These are phyloP conservation scores for Trachythela sp. DNA, from an alignment of 64 coral and sea anemone species.

Conservation along the genomic window DNA sequence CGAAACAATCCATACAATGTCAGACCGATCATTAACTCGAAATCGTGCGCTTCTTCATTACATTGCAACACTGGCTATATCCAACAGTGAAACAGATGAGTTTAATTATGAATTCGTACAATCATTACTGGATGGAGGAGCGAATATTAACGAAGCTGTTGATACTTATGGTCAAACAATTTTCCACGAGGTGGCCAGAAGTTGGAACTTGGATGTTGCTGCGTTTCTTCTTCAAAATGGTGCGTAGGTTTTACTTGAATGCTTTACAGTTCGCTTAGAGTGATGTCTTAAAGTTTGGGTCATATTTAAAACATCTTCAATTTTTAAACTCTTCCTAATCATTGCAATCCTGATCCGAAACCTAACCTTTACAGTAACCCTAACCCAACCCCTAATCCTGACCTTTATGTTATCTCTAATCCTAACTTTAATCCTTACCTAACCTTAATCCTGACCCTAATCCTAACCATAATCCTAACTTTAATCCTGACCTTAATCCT, in stretches of 20 bases:
- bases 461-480: no score
- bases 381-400: no score
- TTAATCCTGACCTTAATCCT: no score
- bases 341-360: no score
- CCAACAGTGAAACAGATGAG: not conserved
- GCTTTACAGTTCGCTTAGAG: no score
- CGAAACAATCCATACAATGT: not conserved
- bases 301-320: no score
- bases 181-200: not conserved
- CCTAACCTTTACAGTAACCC: no score
- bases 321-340: no score
- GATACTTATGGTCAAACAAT: not conserved
- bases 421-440: no score
- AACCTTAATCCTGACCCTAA: no score
- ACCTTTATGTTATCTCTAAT: no score
- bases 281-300: no score
- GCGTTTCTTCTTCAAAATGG: not conserved
- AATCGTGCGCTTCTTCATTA: slow-evolving; percentile 2
- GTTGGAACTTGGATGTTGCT: not conserved
- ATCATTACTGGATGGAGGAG: slow-evolving; percentile 1
- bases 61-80: not conserved
- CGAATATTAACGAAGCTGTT: slow-evolving; percentile 19
- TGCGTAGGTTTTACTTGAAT: not conserved
- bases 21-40: not conserved
- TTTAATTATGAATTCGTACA: slow-evolving; percentile 10